Conservation (phyloP, 2,797 vertebrate species). For the Podarcis lilfordi region DNA sequence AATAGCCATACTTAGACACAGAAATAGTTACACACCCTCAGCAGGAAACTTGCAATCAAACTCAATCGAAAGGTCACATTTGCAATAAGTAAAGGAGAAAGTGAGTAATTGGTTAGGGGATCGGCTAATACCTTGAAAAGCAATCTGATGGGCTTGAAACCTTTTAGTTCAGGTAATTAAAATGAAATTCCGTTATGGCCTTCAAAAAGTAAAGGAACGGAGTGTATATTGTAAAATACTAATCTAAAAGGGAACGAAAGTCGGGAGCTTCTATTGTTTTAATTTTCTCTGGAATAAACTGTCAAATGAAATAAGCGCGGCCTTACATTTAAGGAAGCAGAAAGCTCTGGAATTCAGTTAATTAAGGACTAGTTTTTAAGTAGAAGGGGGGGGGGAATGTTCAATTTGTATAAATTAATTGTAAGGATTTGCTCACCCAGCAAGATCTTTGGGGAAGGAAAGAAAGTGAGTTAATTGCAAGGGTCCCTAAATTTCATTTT, state of each 20-base stretch:
- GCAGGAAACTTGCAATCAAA: constrained; percentile 91
- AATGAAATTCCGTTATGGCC: constrained; percentile 65
- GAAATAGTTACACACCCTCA: constrained; percentile 77
- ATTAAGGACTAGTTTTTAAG: neutral
- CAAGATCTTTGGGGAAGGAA: neutral
- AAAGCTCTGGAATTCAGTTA: constrained; percentile 3
- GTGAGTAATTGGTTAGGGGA: constrained; percentile 93
- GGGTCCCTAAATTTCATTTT: neutral
- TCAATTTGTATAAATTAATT: neutral
- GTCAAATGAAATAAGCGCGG: accelerated
- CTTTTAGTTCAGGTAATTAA: constrained; percentile 85
- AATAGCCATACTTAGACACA: constrained; percentile 70
- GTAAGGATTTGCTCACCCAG: neutral
- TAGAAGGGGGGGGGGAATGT: neutral
- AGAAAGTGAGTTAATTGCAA: neutral
- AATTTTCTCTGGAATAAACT: neutral
- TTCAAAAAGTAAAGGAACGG: constrained; percentile 52
- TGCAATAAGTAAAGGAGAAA: constrained; percentile 91
- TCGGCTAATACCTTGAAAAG: constrained; percentile 87
- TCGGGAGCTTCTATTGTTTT: constrained; percentile 12
- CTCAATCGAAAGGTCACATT: constrained; percentile 98
- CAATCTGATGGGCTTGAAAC: constrained; percentile 87
- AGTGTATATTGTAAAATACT: constrained; percentile 24
- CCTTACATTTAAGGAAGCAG: constrained; percentile 12
- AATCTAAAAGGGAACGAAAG: constrained; percentile 25